Evolutionary conservation across 2,113 vertebrate genomes (phyloP), one percentile per base, ranked within the genome.

Genomic region (Platichthys flesus): DNA sequence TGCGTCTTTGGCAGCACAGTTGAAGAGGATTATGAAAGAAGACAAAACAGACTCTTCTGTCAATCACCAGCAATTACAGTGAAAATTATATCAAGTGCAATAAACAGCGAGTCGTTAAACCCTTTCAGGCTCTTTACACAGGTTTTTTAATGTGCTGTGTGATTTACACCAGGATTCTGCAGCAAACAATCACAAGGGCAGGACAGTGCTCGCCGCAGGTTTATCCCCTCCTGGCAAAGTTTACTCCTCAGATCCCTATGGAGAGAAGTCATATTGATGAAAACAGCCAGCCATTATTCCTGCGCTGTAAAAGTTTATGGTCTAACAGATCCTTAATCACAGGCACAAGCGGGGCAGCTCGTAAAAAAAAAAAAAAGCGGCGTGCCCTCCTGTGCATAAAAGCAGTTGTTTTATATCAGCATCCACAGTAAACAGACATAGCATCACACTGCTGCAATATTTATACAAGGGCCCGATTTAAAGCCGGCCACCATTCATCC

Each of bases 231-330:
- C 37, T 20, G 75, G 47, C 60, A 45, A n/a, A 24, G 64, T 78
- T 78, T 64, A 64, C 55, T 76, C 61, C 76, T 79, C 28, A 68
- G 45, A 59, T 58, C 47, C 58, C 73, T 67, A 26, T 14, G 51
- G 73, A 84, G 80, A 75, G 56, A 76, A 64, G 76, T 85, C 69
- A 80, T 87, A 83, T 83, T 82, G 64, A 47, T 67, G 78, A 79
- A 90, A 90, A 85, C 82, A 88, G 84, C 67, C 71, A 1, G 76
- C 71, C 82, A 89, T 90, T 90, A 90, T 88, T 90, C 68, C 59
- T 75, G 49, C 4, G 81, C 79, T 83, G 85, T 91, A 89, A 91
- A 92, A 80, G 49, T 92, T 94, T 91, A 92, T 85, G 61, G 77
- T 72, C 74, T 37, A 47, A 82, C 69, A 74, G 66, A 71, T 82